Evolutionary conservation across 2,797 vertebrate species (phyloP).

Genomic region (Chelon labrosus): DNA sequence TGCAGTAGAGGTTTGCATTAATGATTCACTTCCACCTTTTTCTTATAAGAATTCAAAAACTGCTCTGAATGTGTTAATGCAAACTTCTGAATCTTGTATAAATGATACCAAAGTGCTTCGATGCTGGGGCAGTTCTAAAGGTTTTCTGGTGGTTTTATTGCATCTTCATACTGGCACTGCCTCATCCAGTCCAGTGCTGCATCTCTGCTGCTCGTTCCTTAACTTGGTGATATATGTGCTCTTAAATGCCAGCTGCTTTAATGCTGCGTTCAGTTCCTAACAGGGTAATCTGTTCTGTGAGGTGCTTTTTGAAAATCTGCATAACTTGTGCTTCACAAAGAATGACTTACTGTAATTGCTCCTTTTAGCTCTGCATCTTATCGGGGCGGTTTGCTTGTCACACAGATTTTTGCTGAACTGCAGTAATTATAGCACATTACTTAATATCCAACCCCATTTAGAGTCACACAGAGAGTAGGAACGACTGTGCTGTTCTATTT

Average conservation of each 20-base stretch:
- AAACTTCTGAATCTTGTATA: not conserved
- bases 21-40: not conserved
- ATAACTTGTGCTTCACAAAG: constrained; percentile 40
- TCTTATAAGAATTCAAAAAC: not conserved
- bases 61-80: not conserved
- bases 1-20: not conserved
- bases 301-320: constrained; percentile 51
- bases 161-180: not conserved
- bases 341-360: constrained; percentile 42
- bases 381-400: constrained; percentile 34
- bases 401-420: constrained; percentile 35
- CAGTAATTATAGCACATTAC: constrained; percentile 30
- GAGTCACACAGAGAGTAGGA: constrained; percentile 3
- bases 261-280: constrained; percentile 29
- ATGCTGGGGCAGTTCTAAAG: not conserved
- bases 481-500: not conserved
- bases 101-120: not conserved
- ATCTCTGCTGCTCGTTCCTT: constrained; percentile 33
- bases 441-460: constrained; percentile 30
- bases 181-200: constrained; percentile 16
- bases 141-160: constrained; percentile 10
- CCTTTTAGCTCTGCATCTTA: constrained; percentile 35
- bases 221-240: constrained; percentile 49
- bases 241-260: constrained; percentile 57
- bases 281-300: constrained; percentile 38